Percentiles rank a stretch among this genome's conserved stretches.
Conservation (phyloP, 2,888 invertebrate genomes). For the Drosophila setosimentum region DNA sequence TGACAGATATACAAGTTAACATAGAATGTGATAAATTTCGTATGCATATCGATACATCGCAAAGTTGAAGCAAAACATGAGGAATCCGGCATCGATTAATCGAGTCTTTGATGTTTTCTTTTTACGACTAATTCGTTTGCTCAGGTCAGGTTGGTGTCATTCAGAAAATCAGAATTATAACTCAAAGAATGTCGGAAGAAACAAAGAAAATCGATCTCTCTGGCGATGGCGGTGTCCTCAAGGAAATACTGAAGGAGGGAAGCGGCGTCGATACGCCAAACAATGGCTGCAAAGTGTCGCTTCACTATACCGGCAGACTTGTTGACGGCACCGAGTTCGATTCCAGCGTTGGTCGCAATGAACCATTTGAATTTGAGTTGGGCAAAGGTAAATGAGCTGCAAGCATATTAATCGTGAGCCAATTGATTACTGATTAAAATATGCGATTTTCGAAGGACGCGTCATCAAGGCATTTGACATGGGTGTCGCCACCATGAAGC, state of each 20-base stretch:
- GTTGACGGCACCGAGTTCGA: constrained; percentile 95
- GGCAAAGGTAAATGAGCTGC: constrained; percentile 90
- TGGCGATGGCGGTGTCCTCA: constrained; percentile 83
- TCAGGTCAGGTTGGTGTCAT: constrained; percentile 37
- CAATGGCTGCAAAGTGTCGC: constrained; percentile 89
- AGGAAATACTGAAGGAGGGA: constrained; percentile 87
- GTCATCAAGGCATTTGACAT: constrained; percentile 98
- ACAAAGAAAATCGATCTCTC: constrained; percentile 80
- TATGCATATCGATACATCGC: constrained; percentile 23
- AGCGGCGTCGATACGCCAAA: constrained; percentile 90
- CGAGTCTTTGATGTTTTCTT: constrained; percentile 25
- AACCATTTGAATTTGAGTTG: constrained; percentile 94
- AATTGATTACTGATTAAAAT: constrained; percentile 3
- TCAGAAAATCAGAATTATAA: constrained; percentile 28
- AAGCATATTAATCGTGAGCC: background rate
- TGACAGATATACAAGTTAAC: background rate
- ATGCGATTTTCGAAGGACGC: constrained; percentile 86
- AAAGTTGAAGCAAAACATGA: background rate
- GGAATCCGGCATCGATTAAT: constrained; percentile 33
- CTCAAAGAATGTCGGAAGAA: constrained; percentile 65
- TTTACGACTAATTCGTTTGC: constrained; percentile 17
- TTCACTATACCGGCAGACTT: constrained; percentile 96
- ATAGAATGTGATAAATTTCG: background rate
- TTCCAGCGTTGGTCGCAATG: constrained; percentile 93
- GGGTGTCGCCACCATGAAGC: constrained; percentile 97